phyloP scores from a whole-genome alignment of 1,140 invertebrate species.

The Zaprionus vittiger region DNA sequence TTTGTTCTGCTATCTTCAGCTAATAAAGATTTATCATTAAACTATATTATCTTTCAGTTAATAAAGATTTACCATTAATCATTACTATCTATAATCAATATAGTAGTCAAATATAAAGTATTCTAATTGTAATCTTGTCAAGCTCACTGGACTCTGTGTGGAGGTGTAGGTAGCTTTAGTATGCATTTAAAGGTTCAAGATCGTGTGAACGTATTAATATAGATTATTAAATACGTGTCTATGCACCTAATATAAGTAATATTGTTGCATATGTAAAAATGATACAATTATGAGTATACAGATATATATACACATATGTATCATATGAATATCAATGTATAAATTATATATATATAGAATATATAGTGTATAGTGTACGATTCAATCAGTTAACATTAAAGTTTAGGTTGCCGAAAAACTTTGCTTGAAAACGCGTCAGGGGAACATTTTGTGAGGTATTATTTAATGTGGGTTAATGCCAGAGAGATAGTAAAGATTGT shows the following conservation, averaged over 20 bases:
- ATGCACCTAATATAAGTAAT: not conserved
- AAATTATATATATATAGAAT: not conserved
- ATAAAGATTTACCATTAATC: too few species aligned
- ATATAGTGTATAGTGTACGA: not conserved
- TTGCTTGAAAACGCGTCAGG: constrained; percentile 71
- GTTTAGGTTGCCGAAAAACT: constrained; percentile 38
- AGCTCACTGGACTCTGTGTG: constrained; percentile 40
- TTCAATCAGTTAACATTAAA: constrained; percentile 13
- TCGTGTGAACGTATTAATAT: not conserved
- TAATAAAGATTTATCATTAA: too few species aligned
- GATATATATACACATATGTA: not conserved
- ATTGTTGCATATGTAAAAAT: not conserved
- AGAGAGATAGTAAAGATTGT: constrained; percentile 44
- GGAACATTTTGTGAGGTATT: constrained; percentile 11
- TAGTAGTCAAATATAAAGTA: not conserved
- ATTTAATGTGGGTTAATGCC: constrained; percentile 44
- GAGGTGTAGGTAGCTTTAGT: constrained; percentile 43
- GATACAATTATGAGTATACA: not conserved
- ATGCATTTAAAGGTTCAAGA: constrained; percentile 2
- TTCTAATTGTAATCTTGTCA: not conserved
- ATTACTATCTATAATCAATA: not conserved
- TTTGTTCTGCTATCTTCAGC: too few species aligned
- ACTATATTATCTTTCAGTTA: not conserved
- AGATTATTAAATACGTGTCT: not conserved
- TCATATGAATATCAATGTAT: not conserved